Base-by-base conservation (phyloP, 1,140 invertebrate species). In the Nylanderia fulva region DNA sequence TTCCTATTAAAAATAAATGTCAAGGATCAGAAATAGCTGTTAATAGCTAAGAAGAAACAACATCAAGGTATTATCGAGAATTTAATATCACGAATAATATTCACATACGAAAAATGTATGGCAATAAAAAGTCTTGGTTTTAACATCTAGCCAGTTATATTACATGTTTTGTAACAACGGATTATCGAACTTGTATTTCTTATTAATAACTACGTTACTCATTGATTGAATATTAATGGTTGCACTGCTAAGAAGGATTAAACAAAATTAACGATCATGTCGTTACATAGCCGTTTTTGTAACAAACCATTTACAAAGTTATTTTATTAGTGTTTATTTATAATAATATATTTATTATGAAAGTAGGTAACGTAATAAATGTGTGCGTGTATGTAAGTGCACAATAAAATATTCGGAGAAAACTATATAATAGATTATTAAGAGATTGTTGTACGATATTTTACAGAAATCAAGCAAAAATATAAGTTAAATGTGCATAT, bases 1-100 rank as follows among this genome's bases (percentile, higher is more conserved):
- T 27, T 39, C 21, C 21, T 68, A 48, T 52, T 36, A 68, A 48
- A 48, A 79, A 54, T 79, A 79, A 79, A 79, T 79, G 76, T 79
- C 63, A 68, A 79, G 21, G 29, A 54, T 68, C 15, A 48, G 0
- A 21, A 54, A 52, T 13, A 68, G 13, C 33, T 63, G 5, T 29
- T 13, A 42, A 42, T 61, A n/a, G 48, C 9, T 13, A 15, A 36
- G 24, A 13, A 18, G 8, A 27, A n/a, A 11, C 18, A 56, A 11
- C 21, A 11, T 52, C 33, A 21, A 8, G 0, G n/a, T 76, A 33
- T 33, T 68, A 18, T 68, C 15, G 11, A 63, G n/a, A n/a, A 48
- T 48, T 76, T 11, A 68, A 68, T 79, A 79, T 68, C 24, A 15
- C 6, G 21, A 36, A 66, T 39, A 9, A 54, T 27, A 15, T 68